Conservation (phyloP, 2,797 vertebrate species). For the Thaleichthys pacificus region DNA sequence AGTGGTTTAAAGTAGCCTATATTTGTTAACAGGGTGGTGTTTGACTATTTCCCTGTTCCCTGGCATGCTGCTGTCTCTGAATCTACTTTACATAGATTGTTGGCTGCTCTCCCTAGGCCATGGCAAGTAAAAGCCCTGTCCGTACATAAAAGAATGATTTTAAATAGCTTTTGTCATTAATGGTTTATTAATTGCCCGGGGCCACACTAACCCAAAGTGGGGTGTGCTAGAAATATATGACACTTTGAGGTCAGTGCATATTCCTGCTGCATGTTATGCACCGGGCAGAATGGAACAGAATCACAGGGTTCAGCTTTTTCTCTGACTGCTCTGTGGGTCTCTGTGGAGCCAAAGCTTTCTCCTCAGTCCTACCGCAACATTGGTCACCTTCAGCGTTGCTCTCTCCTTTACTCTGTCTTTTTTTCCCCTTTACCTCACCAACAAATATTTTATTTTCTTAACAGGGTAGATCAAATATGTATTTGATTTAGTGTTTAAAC, state of each 20-base stretch:
- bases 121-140: constrained; percentile 84
- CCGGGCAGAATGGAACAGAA: constrained; percentile 86
- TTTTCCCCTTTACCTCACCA: constrained; percentile 40
- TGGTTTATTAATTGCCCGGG: constrained; percentile 99
- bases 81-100: constrained; percentile 78
- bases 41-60: constrained; percentile 61
- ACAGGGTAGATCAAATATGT: constrained; percentile 46
- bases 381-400: constrained; percentile 56
- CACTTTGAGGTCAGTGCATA: constrained; percentile 97
- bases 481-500: constrained; percentile 29
- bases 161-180: constrained; percentile 99
- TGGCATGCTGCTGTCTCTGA: constrained; percentile 60
- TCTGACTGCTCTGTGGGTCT: constrained; percentile 53
- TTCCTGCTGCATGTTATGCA: constrained; percentile 86
- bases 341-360: constrained; percentile 63
- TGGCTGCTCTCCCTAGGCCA: constrained; percentile 78
- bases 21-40: constrained; percentile 78
- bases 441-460: constrained; percentile 26
- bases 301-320: constrained; percentile 80
- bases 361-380: constrained; percentile 53
- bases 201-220: constrained; percentile 83
- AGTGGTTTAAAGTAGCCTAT: constrained; percentile 55
- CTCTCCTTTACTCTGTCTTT: constrained; percentile 29
- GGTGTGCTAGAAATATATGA: constrained; percentile 92
- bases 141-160: constrained; percentile 89